Evolutionary conservation across 2,797 vertebrate species (phyloP).

Genomic region (Masticophis lateralis): DNA sequence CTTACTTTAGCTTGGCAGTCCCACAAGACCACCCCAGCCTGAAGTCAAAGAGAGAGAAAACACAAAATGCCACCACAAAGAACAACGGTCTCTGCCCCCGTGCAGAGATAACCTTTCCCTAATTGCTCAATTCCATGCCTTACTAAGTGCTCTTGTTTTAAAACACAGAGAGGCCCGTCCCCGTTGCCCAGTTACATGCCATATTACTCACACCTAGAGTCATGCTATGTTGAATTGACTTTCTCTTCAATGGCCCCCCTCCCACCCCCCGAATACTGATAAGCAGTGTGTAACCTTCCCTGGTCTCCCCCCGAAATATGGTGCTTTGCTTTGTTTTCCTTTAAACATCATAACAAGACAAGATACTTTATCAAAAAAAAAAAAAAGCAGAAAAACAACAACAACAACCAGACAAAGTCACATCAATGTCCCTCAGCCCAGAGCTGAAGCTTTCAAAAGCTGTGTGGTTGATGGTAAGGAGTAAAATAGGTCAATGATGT

Average conservation of each 20-base stretch:
- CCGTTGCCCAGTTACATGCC: slow-evolving; percentile 12
- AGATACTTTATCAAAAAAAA: not conserved
- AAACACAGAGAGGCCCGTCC: not conserved
- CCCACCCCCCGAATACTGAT: not conserved
- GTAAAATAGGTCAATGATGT: not conserved
- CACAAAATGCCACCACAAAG: not conserved
- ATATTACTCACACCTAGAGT: not conserved
- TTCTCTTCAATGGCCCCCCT: not conserved
- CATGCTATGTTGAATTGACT: not conserved
- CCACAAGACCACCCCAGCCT: not conserved
- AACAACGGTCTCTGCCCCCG: not conserved
- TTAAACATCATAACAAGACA: not conserved
- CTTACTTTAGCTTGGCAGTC: not conserved
- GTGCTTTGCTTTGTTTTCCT: not conserved
- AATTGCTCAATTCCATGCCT: not conserved
- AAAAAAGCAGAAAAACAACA: not conserved
- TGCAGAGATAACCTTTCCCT: not conserved
- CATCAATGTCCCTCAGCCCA: not conserved
- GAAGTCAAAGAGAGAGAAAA: not conserved
- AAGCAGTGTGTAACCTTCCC: not conserved
- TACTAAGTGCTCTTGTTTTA: not conserved
- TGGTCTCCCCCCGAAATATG: not conserved
- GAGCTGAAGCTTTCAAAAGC: not conserved
- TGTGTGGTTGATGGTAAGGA: slow-evolving; percentile 1
- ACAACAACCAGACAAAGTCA: not conserved